A percentile compares a stretch with the other conserved stretches of the same genome.
phyloP scores from a whole-genome alignment of 2,888 invertebrate genomes.

The Tetranychus piercei region DNA sequence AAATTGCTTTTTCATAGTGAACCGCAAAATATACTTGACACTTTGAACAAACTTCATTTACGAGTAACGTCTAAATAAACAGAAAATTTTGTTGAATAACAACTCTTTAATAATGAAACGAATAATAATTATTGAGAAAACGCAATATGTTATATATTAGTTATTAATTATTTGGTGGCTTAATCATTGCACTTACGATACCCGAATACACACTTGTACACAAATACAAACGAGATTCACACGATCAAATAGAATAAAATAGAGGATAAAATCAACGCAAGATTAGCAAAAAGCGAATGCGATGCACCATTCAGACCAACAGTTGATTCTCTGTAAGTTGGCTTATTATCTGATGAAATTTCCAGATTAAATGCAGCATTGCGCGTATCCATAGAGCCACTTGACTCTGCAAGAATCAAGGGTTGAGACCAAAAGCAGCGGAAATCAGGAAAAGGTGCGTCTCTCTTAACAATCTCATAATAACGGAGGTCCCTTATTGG shows the following conservation, averaged over 20 bases:
- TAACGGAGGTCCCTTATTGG: not conserved
- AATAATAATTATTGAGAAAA: too few species aligned
- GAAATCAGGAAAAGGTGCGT: slow-evolving; percentile 2
- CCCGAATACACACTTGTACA: too few species aligned
- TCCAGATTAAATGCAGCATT: not conserved
- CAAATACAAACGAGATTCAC: not conserved
- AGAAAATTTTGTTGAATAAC: too few species aligned
- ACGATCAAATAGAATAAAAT: not conserved
- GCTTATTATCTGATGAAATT: not conserved
- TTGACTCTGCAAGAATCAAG: not conserved
- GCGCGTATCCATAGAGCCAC: not conserved
- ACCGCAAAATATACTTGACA: too few species aligned
- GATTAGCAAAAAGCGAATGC: not conserved
- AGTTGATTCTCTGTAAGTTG: not conserved
- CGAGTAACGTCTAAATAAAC: too few species aligned
- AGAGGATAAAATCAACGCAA: not conserved
- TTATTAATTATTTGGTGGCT: too few species aligned
- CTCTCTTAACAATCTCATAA: not conserved
- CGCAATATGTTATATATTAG: too few species aligned
- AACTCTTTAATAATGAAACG: too few species aligned
- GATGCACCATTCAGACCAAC: not conserved
- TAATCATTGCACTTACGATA: too few species aligned
- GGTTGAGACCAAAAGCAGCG: slow-evolving; percentile 7
- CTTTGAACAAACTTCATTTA: too few species aligned
- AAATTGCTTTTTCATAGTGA: too few species aligned